Evolutionary conservation across 1,140 invertebrate species (phyloP).

Genomic region (Temnothorax curvispinosus): DNA sequence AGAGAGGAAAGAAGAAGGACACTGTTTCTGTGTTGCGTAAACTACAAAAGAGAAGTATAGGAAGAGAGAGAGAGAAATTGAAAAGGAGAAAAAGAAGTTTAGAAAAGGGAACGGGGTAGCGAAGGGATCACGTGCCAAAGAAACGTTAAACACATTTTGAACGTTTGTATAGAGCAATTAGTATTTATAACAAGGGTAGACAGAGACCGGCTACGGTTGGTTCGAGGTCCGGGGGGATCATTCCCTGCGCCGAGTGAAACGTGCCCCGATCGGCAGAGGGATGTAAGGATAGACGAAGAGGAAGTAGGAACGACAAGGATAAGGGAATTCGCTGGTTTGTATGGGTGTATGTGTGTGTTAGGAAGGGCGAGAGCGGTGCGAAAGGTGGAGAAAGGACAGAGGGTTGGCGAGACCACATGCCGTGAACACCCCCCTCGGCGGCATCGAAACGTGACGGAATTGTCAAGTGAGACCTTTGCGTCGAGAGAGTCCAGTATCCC

Average conservation of each 20-base stretch:
- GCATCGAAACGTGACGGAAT: conserved; percentile 80
- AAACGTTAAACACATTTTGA: conserved; percentile 79
- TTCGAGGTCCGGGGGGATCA: conserved; percentile 45
- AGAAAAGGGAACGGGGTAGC: conserved; percentile 13
- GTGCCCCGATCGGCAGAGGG: conserved; percentile 23
- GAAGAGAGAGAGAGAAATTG: neutral
- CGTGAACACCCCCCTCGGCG: conserved; percentile 73
- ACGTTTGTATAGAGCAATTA: conserved; percentile 82
- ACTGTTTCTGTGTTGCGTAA: neutral
- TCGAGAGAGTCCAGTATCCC: neutral
- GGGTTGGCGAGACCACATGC: conserved; percentile 79
- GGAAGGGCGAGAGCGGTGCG: conserved; percentile 53
- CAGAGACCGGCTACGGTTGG: conserved; percentile 52
- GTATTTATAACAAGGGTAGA: conserved; percentile 81
- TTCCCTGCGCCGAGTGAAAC: conserved; percentile 54
- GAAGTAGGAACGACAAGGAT: conserved; percentile 15
- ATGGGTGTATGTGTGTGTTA: neutral
- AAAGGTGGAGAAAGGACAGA: conserved; percentile 46
- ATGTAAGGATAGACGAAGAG: conserved; percentile 34
- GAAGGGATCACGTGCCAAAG: conserved; percentile 74
- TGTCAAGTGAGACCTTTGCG: conserved; percentile 73
- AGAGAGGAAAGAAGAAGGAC: neutral
- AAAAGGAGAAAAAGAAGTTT: neutral
- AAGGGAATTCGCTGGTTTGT: neutral
- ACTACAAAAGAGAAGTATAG: neutral